Evolutionary conservation across 2,888 invertebrate genomes (phyloP).

Genomic region (Aethes cnicana): DNA sequence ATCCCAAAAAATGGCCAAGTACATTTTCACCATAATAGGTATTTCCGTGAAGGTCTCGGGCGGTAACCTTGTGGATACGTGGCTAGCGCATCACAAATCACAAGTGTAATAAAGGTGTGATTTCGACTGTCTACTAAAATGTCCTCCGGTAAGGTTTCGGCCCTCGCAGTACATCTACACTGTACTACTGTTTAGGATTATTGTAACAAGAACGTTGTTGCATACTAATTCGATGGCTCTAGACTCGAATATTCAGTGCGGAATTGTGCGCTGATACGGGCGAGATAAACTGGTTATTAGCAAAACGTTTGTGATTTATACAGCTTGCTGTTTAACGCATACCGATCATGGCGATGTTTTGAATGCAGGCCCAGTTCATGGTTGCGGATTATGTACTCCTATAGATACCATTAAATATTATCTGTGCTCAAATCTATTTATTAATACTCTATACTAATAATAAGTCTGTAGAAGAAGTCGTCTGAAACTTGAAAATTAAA

Average conservation of each 20-base stretch:
- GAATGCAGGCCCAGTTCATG: constrained; percentile 13
- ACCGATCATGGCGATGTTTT: constrained; percentile 37
- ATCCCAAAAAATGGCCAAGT: too few species aligned
- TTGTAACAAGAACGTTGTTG: constrained; percentile 39
- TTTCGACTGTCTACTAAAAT: constrained; percentile 3
- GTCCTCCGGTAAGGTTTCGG: constrained; percentile 18
- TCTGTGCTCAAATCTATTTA: too few species aligned
- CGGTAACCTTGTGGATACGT: background rate
- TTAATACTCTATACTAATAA: too few species aligned
- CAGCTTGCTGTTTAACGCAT: constrained; percentile 40
- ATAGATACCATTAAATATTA: too few species aligned
- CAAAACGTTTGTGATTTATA: constrained; percentile 48
- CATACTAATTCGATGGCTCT: constrained; percentile 41
- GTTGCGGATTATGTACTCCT: background rate
- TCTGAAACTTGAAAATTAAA: too few species aligned
- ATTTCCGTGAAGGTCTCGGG: too few species aligned
- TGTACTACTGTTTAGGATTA: constrained; percentile 40
- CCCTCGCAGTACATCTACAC: constrained; percentile 3
- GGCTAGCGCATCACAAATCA: too few species aligned
- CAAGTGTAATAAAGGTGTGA: background rate
- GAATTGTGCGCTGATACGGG: constrained; percentile 35
- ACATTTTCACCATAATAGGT: too few species aligned
- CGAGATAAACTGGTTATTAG: constrained; percentile 48
- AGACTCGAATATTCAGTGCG: constrained; percentile 36
- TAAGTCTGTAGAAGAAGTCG: too few species aligned